Evolutionary conservation across 2,113 vertebrate species (phyloP).

Genomic region (Paracanthobrama guichenoti): DNA sequence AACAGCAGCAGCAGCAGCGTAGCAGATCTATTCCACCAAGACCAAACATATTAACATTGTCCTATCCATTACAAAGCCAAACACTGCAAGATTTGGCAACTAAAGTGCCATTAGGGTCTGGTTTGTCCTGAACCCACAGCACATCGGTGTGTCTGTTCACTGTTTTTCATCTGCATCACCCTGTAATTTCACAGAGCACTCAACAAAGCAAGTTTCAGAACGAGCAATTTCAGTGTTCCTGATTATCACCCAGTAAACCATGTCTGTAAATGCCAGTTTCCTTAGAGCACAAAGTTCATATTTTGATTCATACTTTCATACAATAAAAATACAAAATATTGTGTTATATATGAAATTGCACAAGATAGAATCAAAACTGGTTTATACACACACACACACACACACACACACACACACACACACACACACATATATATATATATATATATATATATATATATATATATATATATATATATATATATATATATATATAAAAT

Average conservation of each 20-base stretch:
- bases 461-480: too few relatives aligned
- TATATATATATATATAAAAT: background rate
- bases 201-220: background rate
- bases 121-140: background rate
- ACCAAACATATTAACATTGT: too few relatives aligned
- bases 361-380: background rate
- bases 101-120: background rate
- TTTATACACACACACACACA: too few relatives aligned
- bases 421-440: background rate
- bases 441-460: too few relatives aligned
- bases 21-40: too few relatives aligned
- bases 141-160: background rate
- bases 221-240: background rate
- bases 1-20: too few relatives aligned
- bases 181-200: background rate
- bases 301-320: background rate
- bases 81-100: background rate
- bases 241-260: background rate
- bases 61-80: too few relatives aligned
- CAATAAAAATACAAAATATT: background rate
- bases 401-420: background rate
- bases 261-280: background rate
- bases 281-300: background rate
- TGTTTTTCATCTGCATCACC: background rate
- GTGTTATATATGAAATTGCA: background rate